phyloP scores from a whole-genome alignment of 2,888 invertebrate genomes.

The Cantharis lateralis region DNA sequence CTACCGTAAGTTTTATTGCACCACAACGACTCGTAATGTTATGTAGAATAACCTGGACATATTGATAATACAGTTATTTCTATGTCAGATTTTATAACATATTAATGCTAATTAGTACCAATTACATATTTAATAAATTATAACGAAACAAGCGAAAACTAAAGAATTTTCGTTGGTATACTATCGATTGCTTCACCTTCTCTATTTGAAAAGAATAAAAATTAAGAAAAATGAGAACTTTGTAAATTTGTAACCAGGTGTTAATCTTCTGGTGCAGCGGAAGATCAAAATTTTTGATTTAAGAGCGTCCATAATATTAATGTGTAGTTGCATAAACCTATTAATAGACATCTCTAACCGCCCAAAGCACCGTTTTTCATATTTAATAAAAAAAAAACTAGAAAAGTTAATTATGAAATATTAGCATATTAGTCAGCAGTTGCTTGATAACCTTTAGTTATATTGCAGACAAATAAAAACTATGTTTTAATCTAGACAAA shows the following conservation, averaged over 20 bases:
- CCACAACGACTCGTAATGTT: neutral
- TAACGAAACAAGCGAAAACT: neutral
- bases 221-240: no score
- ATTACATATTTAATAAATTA: neutral
- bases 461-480: slow-evolving; percentile 22
- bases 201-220: neutral
- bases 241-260: no score
- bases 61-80: neutral
- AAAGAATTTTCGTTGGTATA: neutral
- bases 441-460: slow-evolving; percentile 19
- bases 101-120: neutral
- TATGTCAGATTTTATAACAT: neutral
- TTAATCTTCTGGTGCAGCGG: no score
- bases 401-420: slow-evolving; percentile 13
- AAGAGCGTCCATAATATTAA: neutral
- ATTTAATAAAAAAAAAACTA: neutral
- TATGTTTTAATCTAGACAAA: slow-evolving; percentile 20
- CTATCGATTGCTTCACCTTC: neutral
- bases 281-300: neutral
- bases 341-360: neutral
- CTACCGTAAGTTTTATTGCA: slow-evolving; percentile 11
- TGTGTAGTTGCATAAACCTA: neutral
- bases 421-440: slow-evolving; percentile 20
- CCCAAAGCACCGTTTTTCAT: neutral
- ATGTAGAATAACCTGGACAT: neutral